These are phyloP conservation scores for Sphinx pinastri DNA, from an alignment of 2,888 invertebrate genomes.

Conservation along the genomic window DNA sequence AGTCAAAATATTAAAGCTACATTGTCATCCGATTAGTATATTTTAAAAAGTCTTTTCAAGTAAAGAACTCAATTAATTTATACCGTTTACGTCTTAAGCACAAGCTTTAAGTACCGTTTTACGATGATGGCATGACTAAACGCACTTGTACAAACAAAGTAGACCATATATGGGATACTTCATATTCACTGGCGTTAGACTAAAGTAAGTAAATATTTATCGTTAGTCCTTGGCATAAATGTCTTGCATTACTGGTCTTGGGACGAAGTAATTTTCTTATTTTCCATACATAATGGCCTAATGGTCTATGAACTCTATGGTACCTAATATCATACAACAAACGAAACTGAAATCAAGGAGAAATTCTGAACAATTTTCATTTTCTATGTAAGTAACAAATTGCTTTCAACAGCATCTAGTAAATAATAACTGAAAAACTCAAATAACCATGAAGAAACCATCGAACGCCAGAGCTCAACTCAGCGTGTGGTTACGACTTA, in stretches of 20 bases:
- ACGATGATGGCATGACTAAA: constrained; percentile 12
- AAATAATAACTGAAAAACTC: not conserved
- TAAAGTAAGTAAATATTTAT: constrained; percentile 35
- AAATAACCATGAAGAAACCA: constrained; percentile 8
- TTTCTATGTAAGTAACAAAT: too few relatives aligned
- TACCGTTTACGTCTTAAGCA: constrained; percentile 3
- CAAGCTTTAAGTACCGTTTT: constrained; percentile 1
- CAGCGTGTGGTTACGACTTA: not conserved
- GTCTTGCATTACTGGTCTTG: not conserved
- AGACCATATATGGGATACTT: constrained; percentile 36
- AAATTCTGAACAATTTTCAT: too few relatives aligned
- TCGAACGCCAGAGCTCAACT: not conserved
- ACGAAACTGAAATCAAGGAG: not conserved
- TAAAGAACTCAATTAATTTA: not conserved
- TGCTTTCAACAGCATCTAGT: too few relatives aligned
- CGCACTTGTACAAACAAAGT: constrained; percentile 37
- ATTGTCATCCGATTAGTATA: too few relatives aligned
- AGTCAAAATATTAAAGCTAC: too few relatives aligned
- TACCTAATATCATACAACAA: not conserved
- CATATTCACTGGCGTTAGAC: constrained; percentile 30
- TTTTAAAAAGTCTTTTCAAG: not conserved
- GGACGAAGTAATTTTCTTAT: not conserved
- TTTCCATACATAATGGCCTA: not conserved
- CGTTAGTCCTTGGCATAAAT: constrained; percentile 28
- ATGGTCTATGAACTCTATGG: too few relatives aligned